Conservation (phyloP, 2,113 vertebrate genomes). For the Genyomyrus donnyi region DNA sequence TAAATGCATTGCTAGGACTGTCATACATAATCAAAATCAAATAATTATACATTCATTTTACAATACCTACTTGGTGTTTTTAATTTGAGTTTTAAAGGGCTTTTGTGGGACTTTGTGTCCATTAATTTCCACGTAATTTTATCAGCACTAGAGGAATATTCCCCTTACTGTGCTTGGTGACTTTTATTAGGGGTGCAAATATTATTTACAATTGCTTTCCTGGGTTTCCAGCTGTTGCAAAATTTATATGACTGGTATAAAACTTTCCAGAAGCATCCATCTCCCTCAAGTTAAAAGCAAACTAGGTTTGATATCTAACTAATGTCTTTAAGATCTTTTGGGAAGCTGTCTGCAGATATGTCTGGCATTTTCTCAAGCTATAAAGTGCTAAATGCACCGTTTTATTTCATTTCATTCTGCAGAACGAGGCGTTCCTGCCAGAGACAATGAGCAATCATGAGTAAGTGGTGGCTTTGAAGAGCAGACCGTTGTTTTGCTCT, state of each 20-base stretch:
- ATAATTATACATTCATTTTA: not conserved
- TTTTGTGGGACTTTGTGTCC: not conserved
- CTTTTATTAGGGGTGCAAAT: not conserved
- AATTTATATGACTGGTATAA: not conserved
- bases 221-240: not conserved
- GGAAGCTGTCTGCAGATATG: not conserved
- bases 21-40: not conserved
- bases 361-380: not conserved
- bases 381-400: not conserved
- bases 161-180: not conserved
- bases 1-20: not conserved
- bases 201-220: not conserved
- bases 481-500: no score
- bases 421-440: not conserved
- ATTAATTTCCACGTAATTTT: not conserved
- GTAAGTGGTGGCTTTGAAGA: not conserved
- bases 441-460: not conserved
- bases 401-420: not conserved
- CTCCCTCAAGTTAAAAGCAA: not conserved
- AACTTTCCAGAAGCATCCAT: not conserved
- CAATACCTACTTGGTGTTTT: not conserved
- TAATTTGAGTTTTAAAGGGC: not conserved
- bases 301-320: not conserved
- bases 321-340: not conserved
- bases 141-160: not conserved